Conservation (phyloP, 2,888 invertebrate genomes). For the Eupithecia exiguata region DNA sequence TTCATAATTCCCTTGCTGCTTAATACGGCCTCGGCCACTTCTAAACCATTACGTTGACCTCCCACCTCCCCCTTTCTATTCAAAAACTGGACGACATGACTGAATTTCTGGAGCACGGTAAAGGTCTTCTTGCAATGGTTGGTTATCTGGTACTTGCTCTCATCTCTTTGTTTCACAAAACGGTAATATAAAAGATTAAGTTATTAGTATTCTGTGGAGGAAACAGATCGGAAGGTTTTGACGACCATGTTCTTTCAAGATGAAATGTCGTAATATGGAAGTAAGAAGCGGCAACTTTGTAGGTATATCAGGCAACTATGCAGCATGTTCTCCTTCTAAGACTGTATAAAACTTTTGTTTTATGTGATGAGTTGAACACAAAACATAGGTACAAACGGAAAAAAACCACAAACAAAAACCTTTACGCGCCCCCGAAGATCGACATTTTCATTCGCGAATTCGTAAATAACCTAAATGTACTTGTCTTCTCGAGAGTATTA, state of each 20-base stretch:
- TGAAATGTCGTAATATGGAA: conserved; percentile 8
- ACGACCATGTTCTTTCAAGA: conserved; percentile 55
- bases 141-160: conserved; percentile 72
- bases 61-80: conserved; percentile 46
- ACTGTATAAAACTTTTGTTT: too few relatives aligned
- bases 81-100: conserved; percentile 40
- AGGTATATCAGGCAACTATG: too few relatives aligned
- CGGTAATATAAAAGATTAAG: conserved; percentile 83
- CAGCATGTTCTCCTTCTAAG: too few relatives aligned
- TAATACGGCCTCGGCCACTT: conserved; percentile 77
- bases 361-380: too few relatives aligned
- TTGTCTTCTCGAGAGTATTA: too few relatives aligned
- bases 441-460: too few relatives aligned
- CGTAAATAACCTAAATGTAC: too few relatives aligned
- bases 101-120: conserved; percentile 45
- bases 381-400: too few relatives aligned
- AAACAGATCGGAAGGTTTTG: conserved; percentile 63
- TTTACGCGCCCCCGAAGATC: too few relatives aligned
- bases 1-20: conserved; percentile 80
- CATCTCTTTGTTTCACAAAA: conserved; percentile 81
- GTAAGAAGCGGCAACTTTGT: background rate
- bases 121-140: conserved; percentile 62
- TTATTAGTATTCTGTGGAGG: conserved; percentile 80
- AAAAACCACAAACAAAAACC: too few relatives aligned
- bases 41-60: conserved; percentile 60